Conservation (phyloP, 37 sponge, comb jelly and placozoan genomes). For the Petrosia ficiformis region DNA sequence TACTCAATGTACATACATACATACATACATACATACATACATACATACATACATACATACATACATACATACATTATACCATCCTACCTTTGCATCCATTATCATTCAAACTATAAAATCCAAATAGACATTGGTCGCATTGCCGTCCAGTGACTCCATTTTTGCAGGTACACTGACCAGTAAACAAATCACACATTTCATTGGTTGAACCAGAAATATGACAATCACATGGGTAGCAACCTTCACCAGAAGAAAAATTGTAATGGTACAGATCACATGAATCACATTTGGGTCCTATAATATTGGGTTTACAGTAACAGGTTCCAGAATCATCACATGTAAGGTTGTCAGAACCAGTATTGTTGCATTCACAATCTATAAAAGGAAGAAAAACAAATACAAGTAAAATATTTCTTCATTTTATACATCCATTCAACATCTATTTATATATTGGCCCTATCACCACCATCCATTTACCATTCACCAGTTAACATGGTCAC, state of each 20-base stretch:
- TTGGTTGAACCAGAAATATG: neutral
- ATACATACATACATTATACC: conserved; percentile 50
- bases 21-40: conserved; percentile 41
- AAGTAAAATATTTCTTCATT: neutral
- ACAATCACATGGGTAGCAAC: conserved; percentile 15
- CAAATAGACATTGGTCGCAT: conserved; percentile 1
- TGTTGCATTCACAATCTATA: conserved; percentile 1
- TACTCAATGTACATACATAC: no score
- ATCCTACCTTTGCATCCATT: conserved; percentile 61
- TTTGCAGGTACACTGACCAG: conserved; percentile 59
- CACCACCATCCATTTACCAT: no score
- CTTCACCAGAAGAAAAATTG: neutral
- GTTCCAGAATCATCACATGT: conserved; percentile 21
- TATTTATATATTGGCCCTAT: no score
- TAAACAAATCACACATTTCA: conserved; percentile 26
- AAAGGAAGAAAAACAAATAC: neutral
- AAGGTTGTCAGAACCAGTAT: neutral
- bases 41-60: conserved; percentile 37
- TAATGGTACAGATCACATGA: conserved; percentile 42
- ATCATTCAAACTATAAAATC: conserved; percentile 22
- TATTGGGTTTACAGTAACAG: conserved; percentile 76
- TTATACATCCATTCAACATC: no score
- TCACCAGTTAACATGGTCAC: no score
- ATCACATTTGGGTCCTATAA: conserved; percentile 77
- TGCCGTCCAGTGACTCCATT: conserved; percentile 17